Conservation (phyloP, 35 echinoderm and acorn worm genomes). For the Anneissia japonica region DNA sequence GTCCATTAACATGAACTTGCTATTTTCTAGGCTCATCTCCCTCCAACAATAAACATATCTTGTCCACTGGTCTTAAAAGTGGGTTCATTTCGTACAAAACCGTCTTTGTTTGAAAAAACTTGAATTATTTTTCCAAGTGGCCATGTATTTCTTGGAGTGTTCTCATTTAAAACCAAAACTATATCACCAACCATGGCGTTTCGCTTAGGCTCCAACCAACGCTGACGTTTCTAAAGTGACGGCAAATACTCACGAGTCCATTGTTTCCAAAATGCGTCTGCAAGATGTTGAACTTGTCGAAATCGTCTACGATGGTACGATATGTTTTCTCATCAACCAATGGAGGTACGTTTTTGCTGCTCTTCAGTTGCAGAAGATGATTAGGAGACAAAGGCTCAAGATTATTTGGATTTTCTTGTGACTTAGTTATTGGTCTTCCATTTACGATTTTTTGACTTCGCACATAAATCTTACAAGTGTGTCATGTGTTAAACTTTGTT, state of each 20-base stretch:
- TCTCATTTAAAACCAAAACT: conserved; percentile 49
- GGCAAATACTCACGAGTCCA: conserved; percentile 63
- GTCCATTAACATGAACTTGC: no score
- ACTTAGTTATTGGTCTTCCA: not conserved
- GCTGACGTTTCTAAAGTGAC: conserved; percentile 41
- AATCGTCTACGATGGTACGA: not conserved
- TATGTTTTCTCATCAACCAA: not conserved
- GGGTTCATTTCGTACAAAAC: conserved; percentile 32
- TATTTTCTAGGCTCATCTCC: no score
- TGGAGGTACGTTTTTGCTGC: not conserved
- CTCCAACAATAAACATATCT: no score
- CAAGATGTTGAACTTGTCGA: conserved; percentile 45
- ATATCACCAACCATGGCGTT: conserved; percentile 41
- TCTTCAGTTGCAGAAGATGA: not conserved
- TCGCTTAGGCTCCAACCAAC: conserved; percentile 24
- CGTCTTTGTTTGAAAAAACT: conserved; percentile 48
- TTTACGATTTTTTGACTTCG: not conserved
- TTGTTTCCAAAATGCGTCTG: conserved; percentile 45
- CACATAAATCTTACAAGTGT: not conserved
- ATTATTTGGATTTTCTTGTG: not conserved
- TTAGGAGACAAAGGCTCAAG: not conserved
- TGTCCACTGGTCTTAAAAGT: no score
- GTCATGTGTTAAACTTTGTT: not conserved
- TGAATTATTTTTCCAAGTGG: conserved; percentile 30
- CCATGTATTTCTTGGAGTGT: conserved; percentile 26